Evolutionary conservation across 2,888 invertebrate species (phyloP).

Genomic region (Celastrina argiolus): DNA sequence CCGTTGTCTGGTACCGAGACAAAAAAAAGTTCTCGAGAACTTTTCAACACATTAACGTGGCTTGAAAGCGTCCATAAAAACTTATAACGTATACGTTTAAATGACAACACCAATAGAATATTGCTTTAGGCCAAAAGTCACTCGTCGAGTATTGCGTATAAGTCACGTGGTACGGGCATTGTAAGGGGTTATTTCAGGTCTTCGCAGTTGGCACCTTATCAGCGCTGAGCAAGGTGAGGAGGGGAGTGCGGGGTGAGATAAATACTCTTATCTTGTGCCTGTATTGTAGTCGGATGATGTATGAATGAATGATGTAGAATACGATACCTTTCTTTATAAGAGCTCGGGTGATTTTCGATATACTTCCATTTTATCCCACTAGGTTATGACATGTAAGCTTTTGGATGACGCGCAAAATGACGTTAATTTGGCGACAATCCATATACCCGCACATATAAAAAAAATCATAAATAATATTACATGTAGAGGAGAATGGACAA

Average conservation of each 20-base stretch:
- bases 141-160: not conserved
- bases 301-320: not conserved
- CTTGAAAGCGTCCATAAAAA: too few species aligned
- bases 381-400: too few species aligned
- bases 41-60: too few species aligned
- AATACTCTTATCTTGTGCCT: not conserved
- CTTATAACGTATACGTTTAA: too few species aligned
- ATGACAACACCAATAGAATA: too few species aligned
- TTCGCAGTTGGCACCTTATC: conserved; percentile 50
- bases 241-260: not conserved
- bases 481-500: too few species aligned
- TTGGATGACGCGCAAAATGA: too few species aligned
- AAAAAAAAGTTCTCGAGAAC: too few species aligned
- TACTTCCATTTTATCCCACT: not conserved
- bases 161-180: conserved; percentile 34
- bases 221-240: conserved; percentile 32
- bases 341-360: not conserved
- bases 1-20: too few species aligned
- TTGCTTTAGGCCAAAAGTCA: not conserved
- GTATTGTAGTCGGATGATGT: not conserved
- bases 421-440: not conserved
- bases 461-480: too few species aligned
- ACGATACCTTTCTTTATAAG: not conserved
- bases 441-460: not conserved
- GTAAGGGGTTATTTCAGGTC: conserved; percentile 44